Conservation (phyloP, 2,797 vertebrate genomes). For the Megalops cyprinoides region DNA sequence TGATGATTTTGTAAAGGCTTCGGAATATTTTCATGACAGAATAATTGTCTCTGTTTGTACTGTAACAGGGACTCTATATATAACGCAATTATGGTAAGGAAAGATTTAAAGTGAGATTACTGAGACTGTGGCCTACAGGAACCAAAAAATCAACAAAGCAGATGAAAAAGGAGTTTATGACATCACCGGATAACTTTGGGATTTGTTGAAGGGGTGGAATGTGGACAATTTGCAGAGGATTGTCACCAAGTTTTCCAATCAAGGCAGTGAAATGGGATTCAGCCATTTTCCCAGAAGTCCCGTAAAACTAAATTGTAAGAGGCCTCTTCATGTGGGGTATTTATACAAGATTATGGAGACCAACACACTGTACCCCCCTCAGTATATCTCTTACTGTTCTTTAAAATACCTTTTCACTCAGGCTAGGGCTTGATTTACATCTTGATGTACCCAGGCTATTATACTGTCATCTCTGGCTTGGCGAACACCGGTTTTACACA, state of each 20-base stretch:
- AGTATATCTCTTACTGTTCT: neutral
- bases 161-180: neutral
- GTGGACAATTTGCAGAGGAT: neutral
- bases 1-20: too few species aligned
- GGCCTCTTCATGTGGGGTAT: neutral
- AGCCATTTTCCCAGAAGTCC: too few species aligned
- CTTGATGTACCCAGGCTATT: neutral
- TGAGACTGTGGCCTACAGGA: neutral
- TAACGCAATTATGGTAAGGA: neutral
- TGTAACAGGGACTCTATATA: too few species aligned
- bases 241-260: neutral
- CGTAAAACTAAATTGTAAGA: neutral
- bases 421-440: slow-evolving; percentile 8
- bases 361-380: neutral
- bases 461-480: slow-evolving; percentile 10
- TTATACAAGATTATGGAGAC: neutral
- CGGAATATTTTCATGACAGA: too few species aligned
- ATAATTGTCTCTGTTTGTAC: too few species aligned
- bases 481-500: neutral
- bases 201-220: neutral
- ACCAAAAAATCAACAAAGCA: neutral
- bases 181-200: neutral
- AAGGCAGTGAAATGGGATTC: neutral
- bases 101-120: neutral
- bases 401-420: neutral